A percentile compares a stretch with the other conserved stretches of the same genome.
Evolutionary conservation across 2,888 invertebrate genomes (phyloP).

Genomic region (Spodoptera littoralis): DNA sequence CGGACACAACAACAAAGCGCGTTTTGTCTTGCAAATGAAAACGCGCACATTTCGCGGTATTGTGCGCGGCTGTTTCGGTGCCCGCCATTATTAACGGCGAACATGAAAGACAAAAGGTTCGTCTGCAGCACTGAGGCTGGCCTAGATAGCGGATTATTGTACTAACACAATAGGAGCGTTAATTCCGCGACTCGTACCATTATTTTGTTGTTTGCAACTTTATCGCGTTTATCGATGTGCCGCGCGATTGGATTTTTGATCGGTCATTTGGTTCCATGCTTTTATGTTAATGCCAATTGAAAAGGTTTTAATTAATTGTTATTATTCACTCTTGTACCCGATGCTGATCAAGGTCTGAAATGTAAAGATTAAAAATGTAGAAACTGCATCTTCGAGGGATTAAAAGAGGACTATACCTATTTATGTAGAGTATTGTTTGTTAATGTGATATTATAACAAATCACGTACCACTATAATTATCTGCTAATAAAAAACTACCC

Average conservation of each 20-base stretch:
- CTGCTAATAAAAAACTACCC: too few species aligned
- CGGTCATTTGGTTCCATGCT: conserved; percentile 27
- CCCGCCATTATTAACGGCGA: conserved; percentile 89
- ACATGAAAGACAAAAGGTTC: conserved; percentile 89
- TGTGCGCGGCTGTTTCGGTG: conserved; percentile 89
- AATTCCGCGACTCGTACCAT: conserved; percentile 87
- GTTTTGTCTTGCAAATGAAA: conserved; percentile 90
- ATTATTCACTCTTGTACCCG: too few species aligned
- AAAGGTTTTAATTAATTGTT: conserved; percentile 1
- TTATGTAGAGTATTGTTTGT: too few species aligned
- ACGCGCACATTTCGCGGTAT: conserved; percentile 89
- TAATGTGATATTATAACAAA: too few species aligned
- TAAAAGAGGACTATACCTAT: too few species aligned
- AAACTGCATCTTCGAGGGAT: too few species aligned
- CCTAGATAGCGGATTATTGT: conserved; percentile 89
- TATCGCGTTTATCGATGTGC: conserved; percentile 85
- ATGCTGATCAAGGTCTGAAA: too few species aligned
- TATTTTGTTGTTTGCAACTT: conserved; percentile 88
- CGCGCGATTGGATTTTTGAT: conserved; percentile 63
- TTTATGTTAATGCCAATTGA: conserved; percentile 13
- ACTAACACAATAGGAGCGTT: conserved; percentile 88
- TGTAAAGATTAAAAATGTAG: too few species aligned
- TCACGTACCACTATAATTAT: too few species aligned
- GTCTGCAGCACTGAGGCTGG: conserved; percentile 89
- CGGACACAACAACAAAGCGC: conserved; percentile 88